phyloP scores from a whole-genome alignment of 2,888 invertebrate genomes.

The Nomada hirtipes region DNA sequence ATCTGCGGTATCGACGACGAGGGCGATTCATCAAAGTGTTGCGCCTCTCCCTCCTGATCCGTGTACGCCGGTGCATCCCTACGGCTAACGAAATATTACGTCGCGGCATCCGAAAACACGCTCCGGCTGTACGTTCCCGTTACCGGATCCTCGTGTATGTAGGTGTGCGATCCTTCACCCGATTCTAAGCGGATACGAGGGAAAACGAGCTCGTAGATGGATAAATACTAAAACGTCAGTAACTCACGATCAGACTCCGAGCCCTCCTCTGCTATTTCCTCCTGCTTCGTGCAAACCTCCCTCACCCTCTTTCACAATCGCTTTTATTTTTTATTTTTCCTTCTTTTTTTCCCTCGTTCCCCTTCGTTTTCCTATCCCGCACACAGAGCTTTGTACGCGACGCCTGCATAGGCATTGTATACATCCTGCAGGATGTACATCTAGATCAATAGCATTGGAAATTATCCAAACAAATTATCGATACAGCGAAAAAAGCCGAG shows the following conservation, averaged over 20 bases:
- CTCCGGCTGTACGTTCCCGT: conserved; percentile 43
- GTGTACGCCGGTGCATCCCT: conserved; percentile 28
- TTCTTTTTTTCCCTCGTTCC: conserved; percentile 24
- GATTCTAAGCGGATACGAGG: conserved; percentile 74
- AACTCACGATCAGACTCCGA: conserved; percentile 79
- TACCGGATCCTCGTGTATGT: conserved; percentile 28
- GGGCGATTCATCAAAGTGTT: conserved; percentile 77
- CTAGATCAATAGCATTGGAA: conserved; percentile 84
- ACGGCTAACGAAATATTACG: conserved; percentile 72
- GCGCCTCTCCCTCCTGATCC: conserved; percentile 49
- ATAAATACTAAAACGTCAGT: conserved; percentile 83
- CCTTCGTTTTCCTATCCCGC: conserved; percentile 37
- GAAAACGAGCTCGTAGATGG: conserved; percentile 78
- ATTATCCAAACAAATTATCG: conserved; percentile 85
- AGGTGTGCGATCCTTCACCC: conserved; percentile 47
- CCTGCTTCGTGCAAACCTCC: conserved; percentile 59
- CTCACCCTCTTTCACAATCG: conserved; percentile 6
- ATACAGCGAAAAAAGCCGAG: conserved; percentile 77
- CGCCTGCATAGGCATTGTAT: conserved; percentile 78
- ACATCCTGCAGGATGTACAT: conserved; percentile 83
- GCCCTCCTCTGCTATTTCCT: conserved; percentile 68
- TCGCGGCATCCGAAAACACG: conserved; percentile 58
- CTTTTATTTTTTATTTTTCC: conserved; percentile 18
- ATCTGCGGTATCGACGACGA: conserved; percentile 78
- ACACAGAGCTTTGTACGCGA: conserved; percentile 72